Conservation (phyloP, 2,888 invertebrate genomes). For the Cataglyphis cursor region DNA sequence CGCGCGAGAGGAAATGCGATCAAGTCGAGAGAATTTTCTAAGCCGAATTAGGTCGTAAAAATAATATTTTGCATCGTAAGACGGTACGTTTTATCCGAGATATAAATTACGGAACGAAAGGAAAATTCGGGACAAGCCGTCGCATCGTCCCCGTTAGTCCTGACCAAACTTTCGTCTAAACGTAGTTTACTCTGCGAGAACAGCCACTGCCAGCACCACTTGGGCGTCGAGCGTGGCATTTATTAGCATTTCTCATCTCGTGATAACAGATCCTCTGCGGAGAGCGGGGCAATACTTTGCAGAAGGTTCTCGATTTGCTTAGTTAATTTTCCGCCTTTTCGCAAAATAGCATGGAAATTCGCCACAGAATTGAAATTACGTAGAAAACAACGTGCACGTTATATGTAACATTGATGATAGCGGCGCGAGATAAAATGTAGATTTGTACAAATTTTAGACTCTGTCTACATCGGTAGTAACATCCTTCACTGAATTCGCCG, state of each 20-base stretch:
- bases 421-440: not conserved
- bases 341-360: not conserved
- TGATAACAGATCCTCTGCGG: conserved; percentile 39
- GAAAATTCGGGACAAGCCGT: conserved; percentile 30
- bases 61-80: not conserved
- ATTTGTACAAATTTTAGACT: conserved; percentile 20
- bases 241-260: conserved; percentile 50
- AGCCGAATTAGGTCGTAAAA: not conserved
- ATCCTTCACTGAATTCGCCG: conserved; percentile 22
- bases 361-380: conserved; percentile 1
- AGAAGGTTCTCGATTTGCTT: conserved; percentile 29
- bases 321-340: conserved; percentile 26
- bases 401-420: not conserved
- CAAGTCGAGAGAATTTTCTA: not conserved
- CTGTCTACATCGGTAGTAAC: conserved; percentile 10
- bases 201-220: conserved; percentile 27
- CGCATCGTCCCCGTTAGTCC: conserved; percentile 12
- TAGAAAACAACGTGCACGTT: not conserved
- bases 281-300: conserved; percentile 49
- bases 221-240: conserved; percentile 41
- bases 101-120: conserved; percentile 49
- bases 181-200: conserved; percentile 32
- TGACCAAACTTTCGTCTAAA: conserved; percentile 46
- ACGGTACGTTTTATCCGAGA: not conserved
- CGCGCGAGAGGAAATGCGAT: not conserved